Evolutionary conservation across 1,140 invertebrate genomes (phyloP).

Genomic region (Drosophila repletoides): DNA sequence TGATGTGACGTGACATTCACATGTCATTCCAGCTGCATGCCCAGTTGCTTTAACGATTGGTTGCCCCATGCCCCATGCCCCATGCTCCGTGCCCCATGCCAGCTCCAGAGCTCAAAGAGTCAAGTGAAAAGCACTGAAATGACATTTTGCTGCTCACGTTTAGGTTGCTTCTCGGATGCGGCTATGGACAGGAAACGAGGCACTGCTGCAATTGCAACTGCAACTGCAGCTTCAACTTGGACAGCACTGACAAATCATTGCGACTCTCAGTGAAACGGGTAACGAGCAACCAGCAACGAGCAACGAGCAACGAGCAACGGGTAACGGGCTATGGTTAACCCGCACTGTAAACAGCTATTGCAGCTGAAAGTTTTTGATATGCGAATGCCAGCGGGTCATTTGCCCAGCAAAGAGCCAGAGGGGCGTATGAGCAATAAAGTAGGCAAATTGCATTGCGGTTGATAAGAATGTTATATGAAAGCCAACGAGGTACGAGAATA

Average conservation of each 20-base stretch:
- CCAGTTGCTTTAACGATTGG: no score
- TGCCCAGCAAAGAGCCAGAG: background rate
- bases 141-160: constrained; percentile 18
- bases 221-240: constrained; percentile 41
- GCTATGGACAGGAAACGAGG: constrained; percentile 37
- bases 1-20: constrained; percentile 35
- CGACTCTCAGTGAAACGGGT: background rate
- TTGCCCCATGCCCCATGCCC: no score
- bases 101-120: background rate
- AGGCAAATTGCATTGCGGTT: constrained; percentile 15
- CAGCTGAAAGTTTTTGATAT: constrained; percentile 14
- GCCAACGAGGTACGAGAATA: no score
- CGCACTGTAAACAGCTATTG: constrained; percentile 7
- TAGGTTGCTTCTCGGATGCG: constrained; percentile 31
- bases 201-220: no score
- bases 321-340: background rate
- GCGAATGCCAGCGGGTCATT: constrained; percentile 6
- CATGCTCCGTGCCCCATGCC: background rate
- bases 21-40: constrained; percentile 38
- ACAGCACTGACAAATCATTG: constrained; percentile 60
- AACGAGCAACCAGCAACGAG: background rate
- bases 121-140: constrained; percentile 4
- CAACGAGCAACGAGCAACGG: background rate
- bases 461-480: background rate
- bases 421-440: constrained; percentile 3